Conservation (phyloP, 2,797 vertebrate genomes). For the Coilia nasus region DNA sequence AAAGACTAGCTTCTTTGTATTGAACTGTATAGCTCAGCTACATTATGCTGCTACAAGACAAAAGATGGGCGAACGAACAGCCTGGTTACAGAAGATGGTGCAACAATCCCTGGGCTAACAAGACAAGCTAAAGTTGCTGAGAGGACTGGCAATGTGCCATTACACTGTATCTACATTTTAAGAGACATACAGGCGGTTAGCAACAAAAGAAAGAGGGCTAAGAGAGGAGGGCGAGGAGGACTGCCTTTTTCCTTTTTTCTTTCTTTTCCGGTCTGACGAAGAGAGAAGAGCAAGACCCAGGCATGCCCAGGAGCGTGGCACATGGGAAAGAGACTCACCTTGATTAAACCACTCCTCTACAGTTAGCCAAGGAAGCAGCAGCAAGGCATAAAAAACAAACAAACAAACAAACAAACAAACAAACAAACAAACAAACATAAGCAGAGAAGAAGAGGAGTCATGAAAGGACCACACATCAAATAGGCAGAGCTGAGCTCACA, state of each 20-base stretch:
- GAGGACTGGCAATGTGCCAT: background rate
- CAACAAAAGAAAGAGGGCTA: background rate
- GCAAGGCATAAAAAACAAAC: constrained; percentile 73
- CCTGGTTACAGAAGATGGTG: background rate
- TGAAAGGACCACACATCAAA: constrained; percentile 57
- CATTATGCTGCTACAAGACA: background rate
- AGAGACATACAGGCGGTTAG: background rate
- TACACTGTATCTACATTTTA: background rate
- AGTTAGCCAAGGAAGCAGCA: constrained; percentile 85
- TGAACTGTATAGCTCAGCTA: background rate
- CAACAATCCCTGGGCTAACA: background rate
- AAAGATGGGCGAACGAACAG: background rate
- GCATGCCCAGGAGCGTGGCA: constrained; percentile 6
- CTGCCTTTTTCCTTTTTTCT: background rate
- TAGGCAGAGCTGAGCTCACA: constrained; percentile 28
- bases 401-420: background rate
- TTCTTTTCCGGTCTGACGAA: background rate
- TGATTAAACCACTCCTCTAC: constrained; percentile 99
- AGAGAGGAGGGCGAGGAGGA: background rate
- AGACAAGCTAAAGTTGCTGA: background rate
- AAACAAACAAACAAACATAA: constrained; percentile 67
- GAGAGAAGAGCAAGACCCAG: background rate
- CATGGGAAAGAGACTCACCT: constrained; percentile 83
- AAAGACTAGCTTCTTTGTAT: background rate
- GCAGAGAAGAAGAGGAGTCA: constrained; percentile 70